Evolutionary conservation across 2,888 invertebrate species (phyloP), one percentile per base, ranked within the genome.

Genomic region (Allygus modestus): DNA sequence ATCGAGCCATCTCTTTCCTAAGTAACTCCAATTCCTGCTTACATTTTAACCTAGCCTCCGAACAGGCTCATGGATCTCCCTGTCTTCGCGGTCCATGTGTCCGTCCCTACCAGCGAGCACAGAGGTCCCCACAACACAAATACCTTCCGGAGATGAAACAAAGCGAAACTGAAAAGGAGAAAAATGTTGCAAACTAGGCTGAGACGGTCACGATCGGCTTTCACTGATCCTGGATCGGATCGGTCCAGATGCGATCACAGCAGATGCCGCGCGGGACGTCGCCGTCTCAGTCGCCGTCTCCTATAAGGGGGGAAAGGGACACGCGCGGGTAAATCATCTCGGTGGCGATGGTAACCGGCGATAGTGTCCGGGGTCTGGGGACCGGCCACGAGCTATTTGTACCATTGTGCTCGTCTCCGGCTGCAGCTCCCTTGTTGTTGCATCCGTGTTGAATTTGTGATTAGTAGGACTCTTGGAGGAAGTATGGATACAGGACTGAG

Each of bases 291-390:
- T 4, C 11, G 11, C n/a, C 11, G 12, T 51, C 46, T 46, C 77
- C 46, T 51, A 77, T 77, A 77, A 77, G 77, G 77, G 46, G 77
- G 77, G 77, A 77, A 77, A 77, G 77, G 77, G 77, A 37, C 77
- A 73, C 73, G 46, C 1, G 46, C 43, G 77, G 77, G 77, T 77
- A 77, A 77, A 77, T 77, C 77, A 77, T 77, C 43, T 1, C 33
- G 12, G 65, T 31, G 41, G 37, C 46, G 77, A 77, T 77, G 17
- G 26, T 17, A 43, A 43, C 20, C 77, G 9, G 23, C 26, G 77
- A 77, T 77, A 77, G 28, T 41, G 71, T 71, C 71, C 5, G 1
- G 23, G 2, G 33, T 43, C 41, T n/a, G n/a, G n/a, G n/a, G n/a
- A n/a, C n/a, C n/a, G n/a, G 77, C 23, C 51, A 23, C 77, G 41